Evolutionary conservation across 1,140 invertebrate genomes (phyloP), one percentile per base, ranked within the genome.

Genomic region (Sycophila sp.): DNA sequence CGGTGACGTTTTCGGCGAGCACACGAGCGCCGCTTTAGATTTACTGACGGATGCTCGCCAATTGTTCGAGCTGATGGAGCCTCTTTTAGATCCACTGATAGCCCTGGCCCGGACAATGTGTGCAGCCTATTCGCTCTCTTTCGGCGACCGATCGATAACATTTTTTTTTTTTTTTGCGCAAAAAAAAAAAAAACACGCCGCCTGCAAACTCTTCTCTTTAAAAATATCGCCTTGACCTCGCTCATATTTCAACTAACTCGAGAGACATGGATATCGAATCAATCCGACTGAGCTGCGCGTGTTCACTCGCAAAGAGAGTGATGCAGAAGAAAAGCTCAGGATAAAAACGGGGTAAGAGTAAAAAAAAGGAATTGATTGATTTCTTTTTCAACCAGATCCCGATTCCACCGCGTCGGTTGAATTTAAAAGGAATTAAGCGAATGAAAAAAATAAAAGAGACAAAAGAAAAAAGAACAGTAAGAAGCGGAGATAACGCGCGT

Each of bases 301-400:
- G n/a, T n/a, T n/a, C n/a, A n/a, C n/a, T n/a, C n/a, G n/a, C n/a
- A n/a, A n/a, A n/a, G n/a, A n/a, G n/a, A n/a, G n/a, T n/a, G n/a
- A n/a, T n/a, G n/a, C n/a, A n/a, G 15, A 42, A 10, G 40, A 42
- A 15, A 15, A 8, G 22, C 40, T 19, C 45, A 8, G 32, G 15
- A 40, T 2, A 51, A 15, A 40, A 34, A 55, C 10, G 22, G 8
- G 22, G n/a, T n/a, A 15, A 19, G 19, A 4, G 19, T 10, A 22
- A 7, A 13, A 49, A 26, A 24, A 28, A 1, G 32, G 40, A 55
- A 53, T 65, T 65, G 40, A 65, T 65, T 55, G 36, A 65, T 65
- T 65, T 55, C n/a, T 36, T 19, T 40, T n/a, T 6, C 22, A 19
- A 53, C 19, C 32, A 30, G 10, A 7, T 0, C 1, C 4, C 42